Evolutionary conservation across 2,888 invertebrate species (phyloP).

Genomic region (Conops quadrifasciatus): DNA sequence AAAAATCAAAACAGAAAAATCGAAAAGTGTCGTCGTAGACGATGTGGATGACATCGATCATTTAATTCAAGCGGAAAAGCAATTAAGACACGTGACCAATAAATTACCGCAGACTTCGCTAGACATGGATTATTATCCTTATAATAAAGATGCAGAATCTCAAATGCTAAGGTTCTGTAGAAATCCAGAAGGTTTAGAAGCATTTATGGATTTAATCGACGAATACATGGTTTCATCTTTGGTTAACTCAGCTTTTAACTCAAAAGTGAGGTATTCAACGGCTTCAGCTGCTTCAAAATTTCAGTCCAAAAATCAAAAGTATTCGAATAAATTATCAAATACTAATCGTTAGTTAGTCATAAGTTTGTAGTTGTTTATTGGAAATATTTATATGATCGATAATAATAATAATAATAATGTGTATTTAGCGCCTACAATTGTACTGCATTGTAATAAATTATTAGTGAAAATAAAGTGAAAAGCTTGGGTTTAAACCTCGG

Average conservation of each 20-base stretch:
- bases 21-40: slow-evolving; percentile 16
- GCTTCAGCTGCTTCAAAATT: neutral
- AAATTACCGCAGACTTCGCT: neutral
- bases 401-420: no score
- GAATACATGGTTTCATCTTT: neutral
- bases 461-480: no score
- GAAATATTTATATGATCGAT: no score
- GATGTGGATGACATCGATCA: slow-evolving; percentile 41
- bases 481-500: no score
- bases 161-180: neutral
- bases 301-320: no score
- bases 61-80: slow-evolving; percentile 39
- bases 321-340: no score
- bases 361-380: neutral
- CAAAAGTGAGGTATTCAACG: neutral
- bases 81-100: slow-evolving; percentile 18
- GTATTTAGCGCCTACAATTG: no score
- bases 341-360: no score
- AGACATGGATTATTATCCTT: neutral
- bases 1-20: slow-evolving; percentile 48
- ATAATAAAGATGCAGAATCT: neutral
- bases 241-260: neutral
- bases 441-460: no score
- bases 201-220: neutral
- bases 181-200: neutral